Conservation (phyloP, 2,113 vertebrate species). For the Puntigrus tetrazona region DNA sequence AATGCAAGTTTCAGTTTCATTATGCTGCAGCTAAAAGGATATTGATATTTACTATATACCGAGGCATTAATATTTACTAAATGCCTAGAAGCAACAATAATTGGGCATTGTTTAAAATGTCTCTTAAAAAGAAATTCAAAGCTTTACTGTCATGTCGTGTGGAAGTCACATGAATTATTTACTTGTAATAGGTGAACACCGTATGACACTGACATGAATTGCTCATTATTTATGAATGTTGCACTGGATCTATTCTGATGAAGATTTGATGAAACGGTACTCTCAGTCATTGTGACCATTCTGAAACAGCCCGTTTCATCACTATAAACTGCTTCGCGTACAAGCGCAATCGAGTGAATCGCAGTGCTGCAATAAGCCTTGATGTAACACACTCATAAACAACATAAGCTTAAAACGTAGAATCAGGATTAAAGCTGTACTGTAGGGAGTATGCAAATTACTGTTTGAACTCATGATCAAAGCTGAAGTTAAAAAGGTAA, state of each 20-base stretch:
- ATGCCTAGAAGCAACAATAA: background rate
- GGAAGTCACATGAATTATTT: background rate
- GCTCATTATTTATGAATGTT: conserved; percentile 12
- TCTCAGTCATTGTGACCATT: background rate
- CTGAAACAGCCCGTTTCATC: background rate
- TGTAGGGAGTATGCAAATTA: background rate
- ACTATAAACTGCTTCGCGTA: background rate
- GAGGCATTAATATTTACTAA: too few species aligned
- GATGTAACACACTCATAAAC: background rate
- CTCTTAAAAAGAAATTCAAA: background rate
- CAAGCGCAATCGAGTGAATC: background rate
- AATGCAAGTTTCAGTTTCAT: conserved; percentile 1
- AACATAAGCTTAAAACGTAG: background rate
- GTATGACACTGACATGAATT: background rate
- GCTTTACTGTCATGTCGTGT: background rate
- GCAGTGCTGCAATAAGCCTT: background rate
- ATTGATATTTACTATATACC: background rate
- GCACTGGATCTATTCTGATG: background rate
- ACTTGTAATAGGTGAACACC: background rate
- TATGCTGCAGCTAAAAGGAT: background rate
- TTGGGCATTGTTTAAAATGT: background rate
- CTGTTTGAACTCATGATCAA: background rate
- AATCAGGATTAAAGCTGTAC: background rate
- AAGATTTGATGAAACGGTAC: background rate
- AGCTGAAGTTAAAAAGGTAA: background rate